phyloP scores from a whole-genome alignment of 2,797 vertebrate genomes.

The Prionace glauca region DNA sequence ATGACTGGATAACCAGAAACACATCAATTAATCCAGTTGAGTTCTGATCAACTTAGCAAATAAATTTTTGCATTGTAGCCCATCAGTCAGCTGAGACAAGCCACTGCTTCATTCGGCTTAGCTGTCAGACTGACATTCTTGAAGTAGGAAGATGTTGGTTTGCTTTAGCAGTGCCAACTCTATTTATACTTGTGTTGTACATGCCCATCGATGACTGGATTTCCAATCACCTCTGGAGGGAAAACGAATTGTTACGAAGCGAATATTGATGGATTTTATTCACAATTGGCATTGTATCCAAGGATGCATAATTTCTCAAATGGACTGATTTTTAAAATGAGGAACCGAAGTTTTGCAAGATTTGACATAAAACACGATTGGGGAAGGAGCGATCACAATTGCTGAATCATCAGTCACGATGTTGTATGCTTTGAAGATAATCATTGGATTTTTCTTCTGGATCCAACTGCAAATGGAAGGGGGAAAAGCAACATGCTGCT shows the following conservation, averaged over 20 bases:
- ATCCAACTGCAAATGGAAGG: neutral
- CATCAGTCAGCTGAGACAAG: neutral
- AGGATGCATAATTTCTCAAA: neutral
- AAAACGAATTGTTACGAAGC: neutral
- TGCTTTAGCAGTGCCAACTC: neutral
- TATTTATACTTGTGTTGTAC: neutral
- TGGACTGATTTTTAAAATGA: too few relatives aligned
- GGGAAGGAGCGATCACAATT: neutral
- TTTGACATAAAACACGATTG: too few relatives aligned
- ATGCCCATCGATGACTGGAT: too few relatives aligned
- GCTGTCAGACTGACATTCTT: neutral
- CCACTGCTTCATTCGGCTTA: neutral
- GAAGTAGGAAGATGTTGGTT: neutral
- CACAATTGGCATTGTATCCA: neutral
- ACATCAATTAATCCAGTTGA: neutral
- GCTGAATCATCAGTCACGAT: neutral
- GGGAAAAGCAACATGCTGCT: too few relatives aligned
- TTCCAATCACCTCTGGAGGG: neutral
- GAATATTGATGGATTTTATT: neutral
- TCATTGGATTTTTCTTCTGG: neutral
- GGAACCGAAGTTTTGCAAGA: too few relatives aligned
- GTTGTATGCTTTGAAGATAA: too few relatives aligned
- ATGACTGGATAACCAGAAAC: neutral
- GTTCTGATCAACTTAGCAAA: neutral
- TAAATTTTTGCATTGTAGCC: neutral